Evolutionary conservation across 1,140 invertebrate species (phyloP).

Genomic region (Tenebrio molitor): DNA sequence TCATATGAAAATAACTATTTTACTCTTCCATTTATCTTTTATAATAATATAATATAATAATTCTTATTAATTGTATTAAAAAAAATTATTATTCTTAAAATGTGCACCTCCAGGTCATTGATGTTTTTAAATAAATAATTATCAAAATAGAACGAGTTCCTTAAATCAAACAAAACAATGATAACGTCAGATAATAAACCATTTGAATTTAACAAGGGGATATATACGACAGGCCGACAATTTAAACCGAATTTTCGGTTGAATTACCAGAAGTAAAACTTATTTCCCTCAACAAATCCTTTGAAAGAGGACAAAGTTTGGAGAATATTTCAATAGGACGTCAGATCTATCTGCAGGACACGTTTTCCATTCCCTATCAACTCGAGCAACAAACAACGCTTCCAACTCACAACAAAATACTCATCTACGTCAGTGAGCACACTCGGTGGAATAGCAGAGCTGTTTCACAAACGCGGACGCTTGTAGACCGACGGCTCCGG

Average conservation of each 20-base stretch:
- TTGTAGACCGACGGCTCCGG: conserved; percentile 27
- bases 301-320: conserved; percentile 45
- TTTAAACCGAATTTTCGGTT: conserved; percentile 43
- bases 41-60: too few species aligned
- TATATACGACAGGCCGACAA: conserved; percentile 33
- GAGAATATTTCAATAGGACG: conserved; percentile 38
- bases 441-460: conserved; percentile 38
- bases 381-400: conserved; percentile 48
- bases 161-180: too few species aligned
- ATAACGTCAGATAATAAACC: conserved; percentile 1
- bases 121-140: too few species aligned
- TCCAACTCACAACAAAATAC: conserved; percentile 51
- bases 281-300: conserved; percentile 48
- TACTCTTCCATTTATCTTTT: too few species aligned
- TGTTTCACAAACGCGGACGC: conserved; percentile 23
- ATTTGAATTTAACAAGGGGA: conserved; percentile 12
- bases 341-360: conserved; percentile 51
- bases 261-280: conserved; percentile 46
- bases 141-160: too few species aligned
- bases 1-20: too few species aligned
- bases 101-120: too few species aligned
- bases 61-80: too few species aligned
- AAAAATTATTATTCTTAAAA: too few species aligned
- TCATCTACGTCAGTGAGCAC: conserved; percentile 50
- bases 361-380: conserved; percentile 51